Base-by-base conservation (phyloP, 2,113 vertebrate species). In the Collichthys lucidus region DNA sequence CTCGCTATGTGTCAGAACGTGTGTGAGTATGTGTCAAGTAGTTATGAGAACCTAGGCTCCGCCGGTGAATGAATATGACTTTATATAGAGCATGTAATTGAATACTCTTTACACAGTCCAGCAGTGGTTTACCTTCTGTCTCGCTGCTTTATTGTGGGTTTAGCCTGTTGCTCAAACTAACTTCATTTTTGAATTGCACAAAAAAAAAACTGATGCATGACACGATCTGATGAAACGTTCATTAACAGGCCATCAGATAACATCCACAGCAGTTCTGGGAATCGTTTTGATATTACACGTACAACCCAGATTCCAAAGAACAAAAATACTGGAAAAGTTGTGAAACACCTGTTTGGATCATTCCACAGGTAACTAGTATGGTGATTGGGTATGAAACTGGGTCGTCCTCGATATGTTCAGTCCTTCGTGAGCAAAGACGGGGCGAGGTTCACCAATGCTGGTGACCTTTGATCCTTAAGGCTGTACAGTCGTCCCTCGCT, bases 41-140 rank as follows among this genome's bases (percentile, higher is more conserved):
- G 61, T 82, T 83, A 71, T 81, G 55, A 76, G 77, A 81, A 85
- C 64, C 47, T 59, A 35, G 52, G 80, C 60, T 82, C 64, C 76
- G 68, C 53, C n/a, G 0, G 57, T 75, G 55, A 83, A 82, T 67
- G 42, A 82, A 61, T 80, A 75, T 24, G 55, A 79, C 72, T 71
- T 86, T 83, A 85, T 86, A 85, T 62, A 47, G 76, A 72, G 70
- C 80, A 40, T 80, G 82, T 75, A 89, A 87, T 77, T 84, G 57
- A 88, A 86, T 61, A 75, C 66, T 64, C 77, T 76, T 64, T 40
- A 47, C 65, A 78, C 62, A 82, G 66, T 46, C 66, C 31, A 75
- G 82, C 84, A 79, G 84, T 50, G 42, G 26, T 22, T 72, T 67
- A 47, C 24, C 35, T 35, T 66, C n/a, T 60, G 55, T 79, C 83